These are phyloP conservation scores for Timandra comae DNA, from an alignment of 2,888 invertebrate genomes.

Conservation along the genomic window DNA sequence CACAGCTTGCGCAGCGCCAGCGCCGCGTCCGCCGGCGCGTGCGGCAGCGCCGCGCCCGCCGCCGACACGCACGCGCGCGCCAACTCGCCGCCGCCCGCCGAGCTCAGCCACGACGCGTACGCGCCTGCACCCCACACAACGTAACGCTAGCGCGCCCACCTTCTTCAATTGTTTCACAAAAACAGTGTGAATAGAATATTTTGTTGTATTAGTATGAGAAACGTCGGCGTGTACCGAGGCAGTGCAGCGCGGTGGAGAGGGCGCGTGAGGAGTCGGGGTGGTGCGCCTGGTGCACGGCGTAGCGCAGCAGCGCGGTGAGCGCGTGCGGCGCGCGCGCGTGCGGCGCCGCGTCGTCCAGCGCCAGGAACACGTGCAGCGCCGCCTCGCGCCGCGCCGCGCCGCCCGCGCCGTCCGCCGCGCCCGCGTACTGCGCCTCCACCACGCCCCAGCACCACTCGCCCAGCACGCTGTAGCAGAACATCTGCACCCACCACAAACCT, in stretches of 20 bases:
- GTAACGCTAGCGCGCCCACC: too few species aligned
- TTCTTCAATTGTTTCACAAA: too few species aligned
- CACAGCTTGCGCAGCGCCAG: constrained; percentile 93
- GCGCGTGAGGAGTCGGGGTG: constrained; percentile 75
- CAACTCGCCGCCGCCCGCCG: constrained; percentile 30
- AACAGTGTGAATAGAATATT: too few species aligned
- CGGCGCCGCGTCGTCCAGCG: constrained; percentile 70
- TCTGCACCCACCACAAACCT: too few species aligned
- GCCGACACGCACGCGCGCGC: constrained; percentile 57
- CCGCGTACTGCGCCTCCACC: constrained; percentile 79
- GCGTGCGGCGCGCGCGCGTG: constrained; percentile 61
- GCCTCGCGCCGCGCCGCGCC: constrained; percentile 67
- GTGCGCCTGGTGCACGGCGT: constrained; percentile 53
- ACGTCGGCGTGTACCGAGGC: constrained; percentile 84
- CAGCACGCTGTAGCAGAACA: constrained; percentile 91
- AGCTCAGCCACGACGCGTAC: constrained; percentile 89
- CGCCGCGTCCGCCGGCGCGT: constrained; percentile 86
- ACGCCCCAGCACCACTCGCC: constrained; percentile 83
- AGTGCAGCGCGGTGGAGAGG: constrained; percentile 84
- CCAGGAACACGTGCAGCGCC: constrained; percentile 72
- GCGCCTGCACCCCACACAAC: too few species aligned
- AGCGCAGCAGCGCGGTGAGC: constrained; percentile 44
- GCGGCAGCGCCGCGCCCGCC: constrained; percentile 67
- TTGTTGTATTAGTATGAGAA: too few species aligned
- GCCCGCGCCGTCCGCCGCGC: constrained; percentile 70